These are phyloP conservation scores for Galemys pyrenaicus DNA, from an alignment of 2,113 vertebrate species.

Conservation along the genomic window DNA sequence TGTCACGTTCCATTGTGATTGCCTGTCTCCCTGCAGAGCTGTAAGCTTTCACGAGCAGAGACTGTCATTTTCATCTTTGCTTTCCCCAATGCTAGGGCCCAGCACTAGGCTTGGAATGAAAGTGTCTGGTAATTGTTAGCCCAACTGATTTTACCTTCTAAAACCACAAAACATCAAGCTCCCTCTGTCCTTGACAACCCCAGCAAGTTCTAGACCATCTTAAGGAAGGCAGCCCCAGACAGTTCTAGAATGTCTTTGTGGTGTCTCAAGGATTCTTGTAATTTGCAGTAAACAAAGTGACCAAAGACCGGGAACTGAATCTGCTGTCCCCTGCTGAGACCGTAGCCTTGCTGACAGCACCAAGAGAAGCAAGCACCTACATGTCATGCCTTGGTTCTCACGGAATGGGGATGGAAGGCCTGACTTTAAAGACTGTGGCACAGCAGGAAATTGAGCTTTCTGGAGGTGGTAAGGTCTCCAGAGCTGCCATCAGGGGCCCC, in stretches of 20 bases:
- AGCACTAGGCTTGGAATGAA: not conserved
- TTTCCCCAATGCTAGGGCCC: not conserved
- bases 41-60: not conserved
- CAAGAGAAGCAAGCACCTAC: not conserved
- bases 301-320: not conserved
- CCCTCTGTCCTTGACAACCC: not conserved
- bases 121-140: not conserved
- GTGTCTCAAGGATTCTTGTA: not conserved
- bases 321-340: not conserved
- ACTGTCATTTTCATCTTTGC: not conserved
- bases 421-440: not conserved
- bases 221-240: slow-evolving; percentile 2
- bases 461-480: not conserved
- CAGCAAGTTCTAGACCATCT: slow-evolving; percentile 32
- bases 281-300: slow-evolving; percentile 9
- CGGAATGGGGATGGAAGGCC: not conserved
- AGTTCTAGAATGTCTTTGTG: not conserved
- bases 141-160: not conserved
- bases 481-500: not conserved
- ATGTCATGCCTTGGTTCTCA: not conserved
- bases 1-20: not conserved
- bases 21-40: not conserved
- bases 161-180: not conserved
- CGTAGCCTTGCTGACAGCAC: not conserved
- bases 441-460: not conserved